These are phyloP conservation scores for Mimumesa dahlbomi DNA, from an alignment of 2,888 invertebrate species.

Conservation along the genomic window DNA sequence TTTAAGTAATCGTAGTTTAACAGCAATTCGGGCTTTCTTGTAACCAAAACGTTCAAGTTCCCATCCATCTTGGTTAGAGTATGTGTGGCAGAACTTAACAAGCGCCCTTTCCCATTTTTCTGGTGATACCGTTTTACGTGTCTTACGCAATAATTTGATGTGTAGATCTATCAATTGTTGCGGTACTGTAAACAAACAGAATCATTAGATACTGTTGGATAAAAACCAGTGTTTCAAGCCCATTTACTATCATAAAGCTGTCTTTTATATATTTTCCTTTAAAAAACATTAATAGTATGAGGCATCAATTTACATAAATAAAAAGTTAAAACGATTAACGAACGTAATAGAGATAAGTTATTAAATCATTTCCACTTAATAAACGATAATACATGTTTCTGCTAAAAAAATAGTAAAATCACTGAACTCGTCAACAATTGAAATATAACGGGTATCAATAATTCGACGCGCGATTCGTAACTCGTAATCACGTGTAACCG, in stretches of 20 bases:
- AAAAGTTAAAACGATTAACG: background rate
- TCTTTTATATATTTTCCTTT: too few relatives aligned
- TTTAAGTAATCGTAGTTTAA: conserved; percentile 94
- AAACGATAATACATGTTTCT: too few relatives aligned
- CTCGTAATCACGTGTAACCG: conserved; percentile 65
- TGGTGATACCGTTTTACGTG: conserved; percentile 89
- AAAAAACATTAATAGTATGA: too few relatives aligned
- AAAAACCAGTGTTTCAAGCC: too few relatives aligned
- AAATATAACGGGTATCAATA: conserved; percentile 3
- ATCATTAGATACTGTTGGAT: background rate
- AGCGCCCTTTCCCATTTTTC: conserved; percentile 95
- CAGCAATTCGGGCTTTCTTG: conserved; percentile 92
- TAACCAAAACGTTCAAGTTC: conserved; percentile 98
- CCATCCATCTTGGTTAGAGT: conserved; percentile 96
- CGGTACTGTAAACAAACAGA: conserved; percentile 84
- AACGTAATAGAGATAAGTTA: too few relatives aligned
- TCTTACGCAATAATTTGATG: conserved; percentile 92
- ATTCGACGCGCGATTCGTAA: conserved; percentile 40
- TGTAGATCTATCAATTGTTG: conserved; percentile 92
- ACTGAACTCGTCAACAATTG: background rate
- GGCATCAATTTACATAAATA: background rate
- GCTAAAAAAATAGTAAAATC: background rate
- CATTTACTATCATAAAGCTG: too few relatives aligned
- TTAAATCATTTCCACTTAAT: too few relatives aligned
- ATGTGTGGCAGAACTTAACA: conserved; percentile 94